Base-by-base conservation (phyloP, 2,113 vertebrate species). In the Struthio camelus region DNA sequence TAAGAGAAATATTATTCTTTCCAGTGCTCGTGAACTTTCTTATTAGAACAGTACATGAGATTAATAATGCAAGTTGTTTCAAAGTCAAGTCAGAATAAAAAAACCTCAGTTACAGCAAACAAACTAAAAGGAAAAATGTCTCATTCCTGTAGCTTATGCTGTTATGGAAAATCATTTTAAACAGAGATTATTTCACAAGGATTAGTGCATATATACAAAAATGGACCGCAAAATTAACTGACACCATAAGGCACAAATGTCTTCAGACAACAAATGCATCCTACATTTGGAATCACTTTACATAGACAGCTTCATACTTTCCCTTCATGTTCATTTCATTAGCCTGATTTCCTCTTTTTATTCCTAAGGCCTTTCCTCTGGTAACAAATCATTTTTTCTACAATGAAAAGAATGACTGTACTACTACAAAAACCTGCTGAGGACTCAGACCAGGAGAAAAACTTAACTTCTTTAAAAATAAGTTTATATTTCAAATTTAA, bases 131-230 rank as follows among this genome's bases (percentile, higher is more conserved):
- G n/a, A 87, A 72, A 82, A 50, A 1, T 9, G 2, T 12, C 9
- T 34, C 38, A 27, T 71, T 69, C 25, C 51, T 46, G 34, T 1
- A 66, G 36, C 53, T 87, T 53, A 38, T 32, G 42, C 44, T 82
- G 46, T 1, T 27, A 66, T 0, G 0, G 48, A 92, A 46, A 11
- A 5, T 4, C 3, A 25, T 9, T 56, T 77, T 79, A 24, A 86
- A 83, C 11, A 90, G 76, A 66, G 20, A 82, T 22, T 83, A 85
- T 65, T 58, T 75, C 76, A 80, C 51, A 65, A 59, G 23, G 87
- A 61, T 65, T 32, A 75, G n/a, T 38, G n/a, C n/a, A 73, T 36
- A 76, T 5, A 30, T 77, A 61, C 50, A 90, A 94, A 40, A 93
- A 94, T 94, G 44, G 19, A 54, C 4, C 11, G 65, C 82, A 90